Percentiles rank a stretch among this genome's conserved stretches.
These are phyloP conservation scores for Heteromurus nitidus DNA, from an alignment of 2,888 invertebrate species.

Conservation along the genomic window DNA sequence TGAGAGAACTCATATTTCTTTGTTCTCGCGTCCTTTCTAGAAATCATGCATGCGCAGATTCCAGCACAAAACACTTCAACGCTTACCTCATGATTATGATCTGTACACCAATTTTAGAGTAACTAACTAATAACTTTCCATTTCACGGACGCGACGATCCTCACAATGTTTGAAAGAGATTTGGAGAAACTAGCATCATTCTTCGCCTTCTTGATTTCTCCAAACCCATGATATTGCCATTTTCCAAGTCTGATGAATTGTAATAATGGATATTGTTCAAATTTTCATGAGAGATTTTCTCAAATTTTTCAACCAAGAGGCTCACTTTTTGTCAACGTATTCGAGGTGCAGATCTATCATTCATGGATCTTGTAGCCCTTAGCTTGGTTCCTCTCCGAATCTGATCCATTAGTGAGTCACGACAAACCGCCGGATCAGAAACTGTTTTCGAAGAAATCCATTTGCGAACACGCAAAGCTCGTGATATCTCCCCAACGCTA, in stretches of 20 bases:
- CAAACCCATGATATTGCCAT: constrained; percentile 44
- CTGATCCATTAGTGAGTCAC: constrained; percentile 95
- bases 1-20: too few relatives aligned
- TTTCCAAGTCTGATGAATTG: constrained; percentile 22
- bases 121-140: too few relatives aligned
- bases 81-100: too few relatives aligned
- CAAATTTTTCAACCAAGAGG: constrained; percentile 70
- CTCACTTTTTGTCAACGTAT: constrained; percentile 80
- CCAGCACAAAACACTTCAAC: too few relatives aligned
- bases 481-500: constrained; percentile 66
- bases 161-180: constrained; percentile 49
- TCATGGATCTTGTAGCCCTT: constrained; percentile 85
- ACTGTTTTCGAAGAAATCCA: constrained; percentile 79
- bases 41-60: too few relatives aligned
- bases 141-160: neutral
- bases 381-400: constrained; percentile 90
- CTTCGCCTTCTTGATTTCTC: constrained; percentile 68
- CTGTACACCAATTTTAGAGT: too few relatives aligned
- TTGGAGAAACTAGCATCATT: constrained; percentile 56
- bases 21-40: too few relatives aligned
- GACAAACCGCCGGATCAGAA: constrained; percentile 86
- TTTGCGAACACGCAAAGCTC: constrained; percentile 80
- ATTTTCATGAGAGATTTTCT: constrained; percentile 54
- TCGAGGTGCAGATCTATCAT: constrained; percentile 91
- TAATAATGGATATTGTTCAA: constrained; percentile 28